Conservation (phyloP, 2,888 invertebrate species). For the Drosophila heteroneura region DNA sequence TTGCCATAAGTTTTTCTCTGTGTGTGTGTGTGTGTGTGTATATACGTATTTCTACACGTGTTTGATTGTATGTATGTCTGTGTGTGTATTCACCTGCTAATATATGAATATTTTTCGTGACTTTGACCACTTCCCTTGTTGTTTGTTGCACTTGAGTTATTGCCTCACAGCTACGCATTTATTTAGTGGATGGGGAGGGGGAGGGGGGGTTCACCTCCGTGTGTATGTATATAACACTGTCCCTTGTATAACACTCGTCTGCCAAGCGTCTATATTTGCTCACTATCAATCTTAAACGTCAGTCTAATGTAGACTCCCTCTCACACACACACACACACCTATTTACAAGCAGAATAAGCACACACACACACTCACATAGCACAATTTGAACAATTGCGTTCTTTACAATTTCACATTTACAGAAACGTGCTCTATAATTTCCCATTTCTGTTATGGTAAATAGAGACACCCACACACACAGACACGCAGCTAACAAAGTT, state of each 20-base stretch:
- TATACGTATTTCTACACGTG: conserved; percentile 1
- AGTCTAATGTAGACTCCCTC: conserved; percentile 41
- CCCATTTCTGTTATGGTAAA: conserved; percentile 58
- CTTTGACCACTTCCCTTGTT: conserved; percentile 1
- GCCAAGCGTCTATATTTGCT: conserved; percentile 64
- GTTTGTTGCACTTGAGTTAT: conserved; percentile 1
- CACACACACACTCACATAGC: conserved; percentile 1
- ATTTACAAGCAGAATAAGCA: conserved; percentile 1
- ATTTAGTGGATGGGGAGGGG: background rate
- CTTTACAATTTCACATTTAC: conserved; percentile 61
- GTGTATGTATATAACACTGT: conserved; percentile 13
- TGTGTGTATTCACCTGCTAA: conserved; percentile 3
- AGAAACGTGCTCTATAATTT: conserved; percentile 64
- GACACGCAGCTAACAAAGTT: conserved; percentile 23
- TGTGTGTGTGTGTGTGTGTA: background rate
- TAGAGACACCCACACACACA: conserved; percentile 42
- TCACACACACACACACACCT: conserved; percentile 5
- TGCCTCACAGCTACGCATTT: conserved; percentile 13
- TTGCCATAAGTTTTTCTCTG: background rate
- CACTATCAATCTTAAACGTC: conserved; percentile 65
- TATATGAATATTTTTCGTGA: conserved; percentile 6
- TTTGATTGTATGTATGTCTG: background rate
- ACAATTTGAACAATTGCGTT: conserved; percentile 57
- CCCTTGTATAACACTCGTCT: conserved; percentile 55
- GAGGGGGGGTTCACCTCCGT: background rate